Percentiles rank a stretch among this genome's conserved stretches.
Conservation (phyloP, 2,797 vertebrate genomes). For the Gymnothorax reevesii region DNA sequence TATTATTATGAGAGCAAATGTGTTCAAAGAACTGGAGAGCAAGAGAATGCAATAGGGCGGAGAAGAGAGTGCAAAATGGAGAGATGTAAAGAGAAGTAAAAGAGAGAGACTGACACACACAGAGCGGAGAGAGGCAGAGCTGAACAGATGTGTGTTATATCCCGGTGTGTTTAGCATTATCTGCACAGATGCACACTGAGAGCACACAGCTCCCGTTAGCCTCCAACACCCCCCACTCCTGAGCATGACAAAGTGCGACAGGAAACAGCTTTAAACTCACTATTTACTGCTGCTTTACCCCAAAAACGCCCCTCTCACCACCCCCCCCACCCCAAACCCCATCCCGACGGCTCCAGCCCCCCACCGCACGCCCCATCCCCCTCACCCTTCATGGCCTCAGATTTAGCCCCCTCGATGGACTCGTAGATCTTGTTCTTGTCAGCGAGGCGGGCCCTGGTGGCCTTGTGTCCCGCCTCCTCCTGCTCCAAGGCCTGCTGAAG, state of each 20-base stretch:
- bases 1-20: too few relatives aligned
- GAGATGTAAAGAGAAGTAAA: neutral
- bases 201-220: neutral
- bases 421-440: conserved; percentile 98
- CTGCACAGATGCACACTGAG: neutral
- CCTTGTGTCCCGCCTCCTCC: conserved; percentile 90
- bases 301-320: neutral
- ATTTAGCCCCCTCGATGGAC: conserved; percentile 96
- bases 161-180: neutral
- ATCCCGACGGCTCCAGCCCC: neutral
- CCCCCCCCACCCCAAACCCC: too few relatives aligned
- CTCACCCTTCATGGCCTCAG: conserved; percentile 94
- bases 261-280: neutral
- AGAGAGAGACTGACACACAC: neutral
- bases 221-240: neutral
- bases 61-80: neutral
- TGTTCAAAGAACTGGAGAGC: neutral
- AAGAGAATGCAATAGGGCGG: neutral
- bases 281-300: neutral
- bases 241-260: neutral
- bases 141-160: neutral
- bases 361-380: neutral
- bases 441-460: conserved; percentile 88
- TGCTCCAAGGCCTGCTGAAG: conserved; percentile 95
- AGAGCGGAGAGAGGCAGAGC: neutral